These are phyloP conservation scores for Urechis unicinctus DNA, from an alignment of 2,888 invertebrate genomes.

Conservation along the genomic window DNA sequence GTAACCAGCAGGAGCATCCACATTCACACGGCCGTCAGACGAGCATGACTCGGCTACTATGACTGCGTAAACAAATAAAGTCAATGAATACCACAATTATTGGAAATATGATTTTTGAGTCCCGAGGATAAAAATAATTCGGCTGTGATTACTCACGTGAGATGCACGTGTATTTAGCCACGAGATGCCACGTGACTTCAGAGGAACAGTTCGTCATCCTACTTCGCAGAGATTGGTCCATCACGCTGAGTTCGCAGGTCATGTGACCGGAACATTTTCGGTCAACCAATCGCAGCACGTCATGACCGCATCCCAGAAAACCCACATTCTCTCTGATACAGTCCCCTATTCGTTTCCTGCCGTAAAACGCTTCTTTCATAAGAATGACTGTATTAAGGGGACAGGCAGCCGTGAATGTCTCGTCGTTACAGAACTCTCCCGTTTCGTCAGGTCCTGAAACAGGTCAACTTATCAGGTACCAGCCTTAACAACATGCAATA, in stretches of 20 bases:
- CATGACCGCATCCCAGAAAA: slow-evolving; percentile 8
- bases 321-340: slow-evolving; percentile 11
- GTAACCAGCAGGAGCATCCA: too few species aligned
- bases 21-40: too few species aligned
- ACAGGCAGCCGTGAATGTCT: slow-evolving; percentile 6
- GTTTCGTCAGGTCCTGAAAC: too few species aligned
- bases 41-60: too few species aligned
- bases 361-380: slow-evolving; percentile 9
- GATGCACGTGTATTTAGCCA: slow-evolving; percentile 9
- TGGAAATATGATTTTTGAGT: too few species aligned
- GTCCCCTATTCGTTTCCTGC: slow-evolving; percentile 5
- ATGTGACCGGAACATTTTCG: slow-evolving; percentile 9
- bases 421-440: slow-evolving; percentile 13
- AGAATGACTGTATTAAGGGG: slow-evolving; percentile 2
- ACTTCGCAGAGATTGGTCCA: slow-evolving; percentile 7
- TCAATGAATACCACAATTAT: too few species aligned
- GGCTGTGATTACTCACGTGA: too few species aligned
- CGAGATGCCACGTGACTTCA: slow-evolving; percentile 15
- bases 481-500: too few species aligned
- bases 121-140: too few species aligned
- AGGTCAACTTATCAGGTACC: too few species aligned
- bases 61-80: too few species aligned
- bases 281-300: slow-evolving; percentile 7
- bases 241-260: slow-evolving; percentile 10
- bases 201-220: slow-evolving; percentile 7